phyloP scores from a whole-genome alignment of 1,140 invertebrate species.

The Sycophaga agraensis region DNA sequence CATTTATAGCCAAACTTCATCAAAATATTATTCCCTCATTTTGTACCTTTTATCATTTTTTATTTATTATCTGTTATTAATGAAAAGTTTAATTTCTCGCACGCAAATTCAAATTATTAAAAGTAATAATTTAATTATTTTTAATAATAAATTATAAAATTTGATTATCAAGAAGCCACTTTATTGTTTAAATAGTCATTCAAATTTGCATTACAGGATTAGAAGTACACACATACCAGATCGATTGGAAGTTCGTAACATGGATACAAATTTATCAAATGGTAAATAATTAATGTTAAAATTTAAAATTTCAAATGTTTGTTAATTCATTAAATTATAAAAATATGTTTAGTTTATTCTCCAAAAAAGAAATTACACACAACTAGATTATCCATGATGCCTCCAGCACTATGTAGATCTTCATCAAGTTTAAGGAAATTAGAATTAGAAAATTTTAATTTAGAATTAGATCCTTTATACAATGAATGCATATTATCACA shows the following conservation, averaged over 20 bases:
- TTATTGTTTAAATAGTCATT: too few species aligned
- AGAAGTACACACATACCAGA: slow-evolving; percentile 16
- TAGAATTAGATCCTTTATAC: slow-evolving; percentile 21
- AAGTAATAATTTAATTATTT: too few species aligned
- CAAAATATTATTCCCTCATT: too few species aligned
- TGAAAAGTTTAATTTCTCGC: too few species aligned
- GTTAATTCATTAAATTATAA: neutral
- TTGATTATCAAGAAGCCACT: too few species aligned
- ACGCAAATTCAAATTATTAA: too few species aligned
- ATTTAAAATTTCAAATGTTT: neutral
- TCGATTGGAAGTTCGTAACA: slow-evolving; percentile 6
- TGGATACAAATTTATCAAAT: neutral
- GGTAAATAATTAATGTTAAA: slow-evolving; percentile 1
- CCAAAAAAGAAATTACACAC: slow-evolving; percentile 20
- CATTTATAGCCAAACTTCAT: too few species aligned
- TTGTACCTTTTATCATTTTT: too few species aligned
- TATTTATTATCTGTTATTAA: too few species aligned
- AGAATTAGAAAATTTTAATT: slow-evolving; percentile 27
- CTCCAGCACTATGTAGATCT: neutral
- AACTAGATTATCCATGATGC: slow-evolving; percentile 10
- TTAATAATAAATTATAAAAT: too few species aligned
- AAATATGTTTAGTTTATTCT: neutral
- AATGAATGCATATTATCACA: slow-evolving; percentile 5
- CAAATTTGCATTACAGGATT: too few species aligned
- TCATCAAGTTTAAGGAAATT: slow-evolving; percentile 16